Percentiles rank a stretch among this genome's conserved stretches.
Conservation (phyloP, 2,113 vertebrate species). For the Scophthalmus maximus region DNA sequence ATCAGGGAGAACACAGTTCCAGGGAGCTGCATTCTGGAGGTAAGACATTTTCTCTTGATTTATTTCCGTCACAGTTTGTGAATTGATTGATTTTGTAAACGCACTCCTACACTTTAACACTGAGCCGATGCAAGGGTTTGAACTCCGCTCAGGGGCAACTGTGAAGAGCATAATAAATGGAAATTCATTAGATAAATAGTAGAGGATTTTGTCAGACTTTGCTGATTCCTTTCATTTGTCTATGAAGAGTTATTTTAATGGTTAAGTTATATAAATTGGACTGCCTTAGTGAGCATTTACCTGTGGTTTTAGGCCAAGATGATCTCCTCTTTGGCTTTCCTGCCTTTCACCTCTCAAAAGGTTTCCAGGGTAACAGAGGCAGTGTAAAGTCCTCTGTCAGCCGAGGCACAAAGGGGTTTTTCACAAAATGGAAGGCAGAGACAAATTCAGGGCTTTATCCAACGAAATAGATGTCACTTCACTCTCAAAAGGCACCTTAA, state of each 20-base stretch:
- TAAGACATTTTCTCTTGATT: conserved; percentile 70
- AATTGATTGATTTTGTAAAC: conserved; percentile 40
- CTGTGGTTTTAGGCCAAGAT: conserved; percentile 74
- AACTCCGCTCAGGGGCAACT: conserved; percentile 15
- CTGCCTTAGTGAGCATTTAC: conserved; percentile 71
- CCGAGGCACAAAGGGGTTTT: conserved; percentile 61
- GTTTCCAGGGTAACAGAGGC: conserved; percentile 79
- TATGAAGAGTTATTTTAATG: conserved; percentile 55
- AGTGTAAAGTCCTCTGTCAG: conserved; percentile 67
- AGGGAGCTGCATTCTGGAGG: conserved; percentile 96
- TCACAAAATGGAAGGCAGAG: conserved; percentile 68
- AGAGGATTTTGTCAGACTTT: conserved; percentile 44
- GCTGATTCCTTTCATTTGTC: conserved; percentile 50
- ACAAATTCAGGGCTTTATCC: conserved; percentile 73
- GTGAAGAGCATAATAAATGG: conserved; percentile 34
- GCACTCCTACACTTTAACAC: neutral
- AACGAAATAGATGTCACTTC: conserved; percentile 73
- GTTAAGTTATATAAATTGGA: conserved; percentile 74
- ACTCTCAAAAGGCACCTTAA: conserved; percentile 71
- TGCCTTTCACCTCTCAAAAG: conserved; percentile 77
- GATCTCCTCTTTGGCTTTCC: conserved; percentile 80
- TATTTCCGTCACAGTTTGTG: conserved; percentile 2
- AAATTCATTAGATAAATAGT: conserved; percentile 44
- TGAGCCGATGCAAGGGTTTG: conserved; percentile 14
- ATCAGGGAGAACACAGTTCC: conserved; percentile 90